phyloP scores from a whole-genome alignment of 2,113 vertebrate genomes.

The Charina bottae region DNA sequence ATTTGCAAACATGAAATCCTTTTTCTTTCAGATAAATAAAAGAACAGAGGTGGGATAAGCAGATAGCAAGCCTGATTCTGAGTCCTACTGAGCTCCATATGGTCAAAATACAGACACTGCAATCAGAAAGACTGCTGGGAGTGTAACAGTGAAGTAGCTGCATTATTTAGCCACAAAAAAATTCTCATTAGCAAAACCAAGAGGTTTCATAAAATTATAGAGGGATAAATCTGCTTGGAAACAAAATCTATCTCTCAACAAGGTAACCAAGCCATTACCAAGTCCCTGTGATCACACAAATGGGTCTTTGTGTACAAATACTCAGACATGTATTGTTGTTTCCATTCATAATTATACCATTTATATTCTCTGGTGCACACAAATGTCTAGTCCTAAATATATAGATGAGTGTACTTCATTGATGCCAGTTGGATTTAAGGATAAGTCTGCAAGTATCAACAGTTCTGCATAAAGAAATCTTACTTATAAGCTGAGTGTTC shows the following conservation, averaged over 20 bases:
- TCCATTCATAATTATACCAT: not conserved
- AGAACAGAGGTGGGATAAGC: not conserved
- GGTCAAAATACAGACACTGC: not conserved
- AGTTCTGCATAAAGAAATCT: not conserved
- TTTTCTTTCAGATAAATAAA: not conserved
- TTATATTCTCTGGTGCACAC: not conserved
- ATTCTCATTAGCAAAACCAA: not conserved
- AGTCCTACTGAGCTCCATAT: not conserved
- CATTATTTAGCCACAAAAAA: not conserved
- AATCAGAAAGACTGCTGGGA: not conserved
- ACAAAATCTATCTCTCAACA: not conserved
- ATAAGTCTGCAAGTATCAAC: not conserved
- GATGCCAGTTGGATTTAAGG: not conserved
- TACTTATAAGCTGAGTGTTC: not conserved
- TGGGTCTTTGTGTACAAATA: not conserved
- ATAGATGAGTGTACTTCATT: not conserved
- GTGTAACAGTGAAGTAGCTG: not conserved
- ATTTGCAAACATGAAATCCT: not conserved
- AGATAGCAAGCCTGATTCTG: not conserved
- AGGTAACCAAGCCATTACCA: not conserved
- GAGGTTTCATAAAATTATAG: not conserved
- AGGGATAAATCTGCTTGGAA: not conserved
- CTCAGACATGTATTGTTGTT: not conserved
- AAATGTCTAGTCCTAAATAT: not conserved
- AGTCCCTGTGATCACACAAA: not conserved